Evolutionary conservation across 2,113 vertebrate genomes (phyloP).

Genomic region (Martes martes): DNA sequence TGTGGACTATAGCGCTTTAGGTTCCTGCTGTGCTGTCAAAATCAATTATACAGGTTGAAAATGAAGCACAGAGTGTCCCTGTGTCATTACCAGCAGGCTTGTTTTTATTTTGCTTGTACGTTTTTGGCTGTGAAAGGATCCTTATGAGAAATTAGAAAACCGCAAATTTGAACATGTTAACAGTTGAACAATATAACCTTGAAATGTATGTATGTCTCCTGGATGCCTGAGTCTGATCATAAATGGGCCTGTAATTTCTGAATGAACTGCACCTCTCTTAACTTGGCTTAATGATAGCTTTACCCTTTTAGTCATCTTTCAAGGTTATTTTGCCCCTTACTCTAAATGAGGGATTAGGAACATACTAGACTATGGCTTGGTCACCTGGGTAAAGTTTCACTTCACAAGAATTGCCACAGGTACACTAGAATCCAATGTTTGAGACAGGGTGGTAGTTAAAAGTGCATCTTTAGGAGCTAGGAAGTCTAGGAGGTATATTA

Average conservation of each 20-base stretch:
- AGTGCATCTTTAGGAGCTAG: background rate
- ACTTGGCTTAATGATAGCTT: slow-evolving; percentile 44
- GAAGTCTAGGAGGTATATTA: background rate
- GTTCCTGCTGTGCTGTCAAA: slow-evolving; percentile 85
- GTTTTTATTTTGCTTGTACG: slow-evolving; percentile 78
- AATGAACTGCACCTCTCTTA: slow-evolving; percentile 66
- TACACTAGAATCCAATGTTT: background rate
- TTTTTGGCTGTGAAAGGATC: slow-evolving; percentile 75
- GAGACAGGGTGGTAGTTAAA: background rate
- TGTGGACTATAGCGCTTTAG: slow-evolving; percentile 84
- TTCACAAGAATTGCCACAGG: slow-evolving; percentile 26
- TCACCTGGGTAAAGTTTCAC: slow-evolving; percentile 33
- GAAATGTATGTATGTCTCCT: slow-evolving; percentile 12
- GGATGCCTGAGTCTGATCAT: slow-evolving; percentile 31
- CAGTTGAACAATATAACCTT: slow-evolving; percentile 62
- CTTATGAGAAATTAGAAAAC: slow-evolving; percentile 75
- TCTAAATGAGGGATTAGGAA: slow-evolving; percentile 33
- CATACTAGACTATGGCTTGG: slow-evolving; percentile 3
- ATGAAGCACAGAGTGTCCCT: slow-evolving; percentile 82
- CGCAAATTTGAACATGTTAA: slow-evolving; percentile 57
- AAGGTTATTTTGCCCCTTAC: slow-evolving; percentile 27
- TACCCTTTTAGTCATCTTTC: slow-evolving; percentile 51
- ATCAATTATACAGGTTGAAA: slow-evolving; percentile 81
- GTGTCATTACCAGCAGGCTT: slow-evolving; percentile 75
- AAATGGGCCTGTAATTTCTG: slow-evolving; percentile 55